These are phyloP conservation scores for Cydia amplana DNA, from an alignment of 1,140 invertebrate species.

Conservation along the genomic window DNA sequence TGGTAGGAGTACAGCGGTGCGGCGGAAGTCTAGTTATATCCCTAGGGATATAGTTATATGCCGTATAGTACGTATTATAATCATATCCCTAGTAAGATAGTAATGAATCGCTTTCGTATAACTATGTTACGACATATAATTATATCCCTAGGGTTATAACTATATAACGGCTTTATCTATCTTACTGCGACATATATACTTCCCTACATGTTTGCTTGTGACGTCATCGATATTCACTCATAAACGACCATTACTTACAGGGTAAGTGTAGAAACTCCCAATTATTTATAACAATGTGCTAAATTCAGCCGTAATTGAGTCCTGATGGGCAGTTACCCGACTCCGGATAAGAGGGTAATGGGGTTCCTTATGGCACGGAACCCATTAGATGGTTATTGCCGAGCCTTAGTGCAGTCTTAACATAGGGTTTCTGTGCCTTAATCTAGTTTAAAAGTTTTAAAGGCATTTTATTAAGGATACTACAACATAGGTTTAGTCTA, in stretches of 20 bases:
- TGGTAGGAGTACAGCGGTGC: no score
- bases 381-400: not conserved
- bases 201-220: not conserved
- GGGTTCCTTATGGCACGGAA: not conserved
- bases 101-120: no score
- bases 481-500: not conserved
- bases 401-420: constrained; percentile 1
- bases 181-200: no score
- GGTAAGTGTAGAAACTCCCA: not conserved
- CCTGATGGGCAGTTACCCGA: constrained; percentile 5
- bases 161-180: no score
- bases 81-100: no score
- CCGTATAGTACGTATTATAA: no score
- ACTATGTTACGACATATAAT: no score
- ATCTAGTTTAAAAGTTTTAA: not conserved
- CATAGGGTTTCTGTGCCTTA: not conserved
- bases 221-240: not conserved
- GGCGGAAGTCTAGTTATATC: no score
- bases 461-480: not conserved
- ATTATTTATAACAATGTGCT: constrained; percentile 9
- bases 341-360: constrained; percentile 12
- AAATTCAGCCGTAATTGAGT: not conserved
- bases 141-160: no score
- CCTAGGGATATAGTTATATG: no score
- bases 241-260: not conserved